A percentile compares a stretch with the other conserved stretches of the same genome.
phyloP scores from a whole-genome alignment of 2,113 vertebrate genomes.

The Mungos mungo region DNA sequence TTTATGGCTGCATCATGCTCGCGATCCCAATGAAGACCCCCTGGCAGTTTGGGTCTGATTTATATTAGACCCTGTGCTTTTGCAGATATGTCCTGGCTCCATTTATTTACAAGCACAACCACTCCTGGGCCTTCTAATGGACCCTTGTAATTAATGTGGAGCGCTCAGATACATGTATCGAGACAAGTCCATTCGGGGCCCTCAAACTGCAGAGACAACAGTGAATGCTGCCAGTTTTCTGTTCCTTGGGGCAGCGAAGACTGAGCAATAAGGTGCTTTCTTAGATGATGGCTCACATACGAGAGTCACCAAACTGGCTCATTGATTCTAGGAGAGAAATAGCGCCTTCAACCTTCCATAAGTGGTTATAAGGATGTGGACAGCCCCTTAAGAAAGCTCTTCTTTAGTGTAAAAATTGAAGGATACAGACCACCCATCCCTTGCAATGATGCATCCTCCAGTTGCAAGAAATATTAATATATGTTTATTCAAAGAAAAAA shows the following conservation, averaged over 20 bases:
- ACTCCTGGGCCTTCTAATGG: background rate
- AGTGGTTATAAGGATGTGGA: background rate
- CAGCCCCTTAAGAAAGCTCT: background rate
- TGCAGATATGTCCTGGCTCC: background rate
- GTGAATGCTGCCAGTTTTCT: background rate
- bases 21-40: slow-evolving; percentile 53
- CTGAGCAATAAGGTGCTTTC: background rate
- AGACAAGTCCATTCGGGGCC: background rate
- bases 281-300: background rate
- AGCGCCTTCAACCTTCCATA: background rate
- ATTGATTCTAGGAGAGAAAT: background rate
- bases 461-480: background rate
- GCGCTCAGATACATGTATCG: background rate
- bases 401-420: background rate
- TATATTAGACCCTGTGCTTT: slow-evolving; percentile 41
- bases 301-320: background rate
- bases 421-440: background rate
- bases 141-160: slow-evolving; percentile 31
- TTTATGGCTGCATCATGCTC: slow-evolving; percentile 64
- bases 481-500: background rate
- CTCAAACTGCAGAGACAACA: background rate
- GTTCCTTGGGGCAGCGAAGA: slow-evolving; percentile 1
- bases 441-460: background rate
- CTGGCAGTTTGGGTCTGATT: slow-evolving; percentile 53
- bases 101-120: slow-evolving; percentile 21